Conservation (phyloP, 2,797 vertebrate species). For the Danio jaintianensis region DNA sequence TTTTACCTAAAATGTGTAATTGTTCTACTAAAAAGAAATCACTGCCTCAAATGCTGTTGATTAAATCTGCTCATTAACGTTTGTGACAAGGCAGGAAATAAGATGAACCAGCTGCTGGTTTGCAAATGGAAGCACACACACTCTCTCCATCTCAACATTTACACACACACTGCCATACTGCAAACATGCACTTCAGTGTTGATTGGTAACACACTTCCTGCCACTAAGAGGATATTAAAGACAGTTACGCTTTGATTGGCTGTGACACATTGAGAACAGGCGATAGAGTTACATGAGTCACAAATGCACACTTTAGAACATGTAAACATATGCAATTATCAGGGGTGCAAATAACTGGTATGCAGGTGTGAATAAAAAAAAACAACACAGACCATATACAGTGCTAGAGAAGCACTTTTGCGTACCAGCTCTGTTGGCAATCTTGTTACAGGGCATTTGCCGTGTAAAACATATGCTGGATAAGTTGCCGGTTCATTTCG, state of each 20-base stretch:
- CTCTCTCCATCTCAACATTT: slow-evolving; percentile 39
- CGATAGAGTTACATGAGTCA: slow-evolving; percentile 41
- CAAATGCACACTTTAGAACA: slow-evolving; percentile 24
- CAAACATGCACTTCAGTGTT: slow-evolving; percentile 61
- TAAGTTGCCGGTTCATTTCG: too few species aligned
- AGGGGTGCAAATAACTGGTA: too few species aligned
- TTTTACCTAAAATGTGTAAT: background rate
- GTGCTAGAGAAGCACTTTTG: too few species aligned
- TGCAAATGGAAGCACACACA: slow-evolving; percentile 72
- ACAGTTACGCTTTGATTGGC: slow-evolving; percentile 73
- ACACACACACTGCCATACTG: slow-evolving; percentile 19
- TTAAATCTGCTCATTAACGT: slow-evolving; percentile 78
- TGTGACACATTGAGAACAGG: slow-evolving; percentile 26
- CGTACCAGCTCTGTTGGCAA: too few species aligned
- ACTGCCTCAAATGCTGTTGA: slow-evolving; percentile 48
- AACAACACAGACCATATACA: too few species aligned
- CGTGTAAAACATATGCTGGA: too few species aligned
- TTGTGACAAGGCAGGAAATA: slow-evolving; percentile 80
- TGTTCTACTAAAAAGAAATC: background rate
- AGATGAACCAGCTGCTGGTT: slow-evolving; percentile 66
- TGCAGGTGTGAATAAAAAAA: too few species aligned
- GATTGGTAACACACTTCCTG: slow-evolving; percentile 78
- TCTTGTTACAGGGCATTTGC: too few species aligned
- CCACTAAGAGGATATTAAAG: slow-evolving; percentile 70
- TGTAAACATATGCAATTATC: background rate